Evolutionary conservation across 1,140 invertebrate genomes (phyloP).

Genomic region (Lineus longissimus): DNA sequence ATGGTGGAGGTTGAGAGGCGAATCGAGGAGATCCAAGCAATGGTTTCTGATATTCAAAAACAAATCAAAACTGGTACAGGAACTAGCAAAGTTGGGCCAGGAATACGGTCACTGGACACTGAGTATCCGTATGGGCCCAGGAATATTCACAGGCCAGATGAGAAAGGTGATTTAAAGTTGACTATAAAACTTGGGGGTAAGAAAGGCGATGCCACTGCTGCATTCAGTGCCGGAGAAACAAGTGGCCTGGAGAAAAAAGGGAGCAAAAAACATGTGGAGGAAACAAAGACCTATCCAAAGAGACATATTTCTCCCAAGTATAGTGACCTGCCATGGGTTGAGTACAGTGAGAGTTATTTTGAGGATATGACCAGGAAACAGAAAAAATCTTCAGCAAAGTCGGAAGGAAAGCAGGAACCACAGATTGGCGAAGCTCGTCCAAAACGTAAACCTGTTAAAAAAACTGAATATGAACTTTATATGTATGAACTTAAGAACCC

Average conservation of each 20-base stretch:
- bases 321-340: too few relatives aligned
- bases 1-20: background rate
- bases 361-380: too few relatives aligned
- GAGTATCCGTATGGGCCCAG: too few relatives aligned
- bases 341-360: too few relatives aligned
- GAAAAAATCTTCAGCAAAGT: too few relatives aligned
- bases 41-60: constrained; percentile 4
- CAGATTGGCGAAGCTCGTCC: background rate
- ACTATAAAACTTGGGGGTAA: background rate
- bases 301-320: too few relatives aligned
- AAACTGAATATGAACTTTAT: background rate
- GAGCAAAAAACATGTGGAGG: background rate
- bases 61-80: background rate
- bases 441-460: background rate
- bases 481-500: background rate
- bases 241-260: background rate
- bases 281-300: too few relatives aligned
- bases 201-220: background rate
- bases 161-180: background rate
- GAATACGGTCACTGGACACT: background rate
- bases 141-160: background rate
- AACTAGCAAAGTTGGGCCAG: background rate
- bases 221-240: background rate
- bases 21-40: constrained; percentile 1
- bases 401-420: background rate